Evolutionary conservation across 2,888 invertebrate species (phyloP), one percentile per base, ranked within the genome.

Genomic region (Drosophila imparisetae): DNA sequence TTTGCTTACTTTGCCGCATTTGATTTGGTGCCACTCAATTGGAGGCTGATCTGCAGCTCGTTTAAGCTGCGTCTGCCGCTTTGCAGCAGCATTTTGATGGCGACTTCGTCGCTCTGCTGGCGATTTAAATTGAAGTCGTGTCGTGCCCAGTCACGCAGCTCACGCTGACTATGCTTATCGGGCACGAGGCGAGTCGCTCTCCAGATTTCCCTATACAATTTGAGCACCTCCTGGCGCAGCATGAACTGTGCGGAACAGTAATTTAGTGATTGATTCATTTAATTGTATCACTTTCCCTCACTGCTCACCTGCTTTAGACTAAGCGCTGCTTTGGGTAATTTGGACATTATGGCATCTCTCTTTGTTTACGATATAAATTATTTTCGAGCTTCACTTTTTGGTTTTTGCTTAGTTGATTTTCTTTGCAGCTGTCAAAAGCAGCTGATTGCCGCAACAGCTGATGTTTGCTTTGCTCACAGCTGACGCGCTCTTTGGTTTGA

Each of bases 161-260:
- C 96, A 2, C 92, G 85, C 69, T 94, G 94, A 60, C 96, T 95
- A 2, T 90, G 92, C 80, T 94, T 92, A 90, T 96, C 95, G 1
- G 95, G 95, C 11, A 97, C 95, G 85, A 94, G 93, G 64, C 94
- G 94, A 57, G 96, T 94, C 10, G 96, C 94, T 59, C 95, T 94
- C 80, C 97, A 94, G 71, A 97, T 95, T 74, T 95, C 95, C 76
- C 96, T 94, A 87, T 97, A 97, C 0, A 97, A 92, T 84, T 95
- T 95, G 27, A 97, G 91, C 0, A 97, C 97, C 93, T 97, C 96
- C 93, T 96, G 95, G 15, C 96, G 95, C 36, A 96, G 92, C 92
- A 97, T 94, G 92, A 97, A 97, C 97, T 97, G 92, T 18, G 2
- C 0, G 27, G 0, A 10, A 30, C 4, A 10, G 27, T 1, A 27